phyloP scores from a whole-genome alignment of 37 sponge, comb jelly and placozoan species.

The Spongia lamella region DNA sequence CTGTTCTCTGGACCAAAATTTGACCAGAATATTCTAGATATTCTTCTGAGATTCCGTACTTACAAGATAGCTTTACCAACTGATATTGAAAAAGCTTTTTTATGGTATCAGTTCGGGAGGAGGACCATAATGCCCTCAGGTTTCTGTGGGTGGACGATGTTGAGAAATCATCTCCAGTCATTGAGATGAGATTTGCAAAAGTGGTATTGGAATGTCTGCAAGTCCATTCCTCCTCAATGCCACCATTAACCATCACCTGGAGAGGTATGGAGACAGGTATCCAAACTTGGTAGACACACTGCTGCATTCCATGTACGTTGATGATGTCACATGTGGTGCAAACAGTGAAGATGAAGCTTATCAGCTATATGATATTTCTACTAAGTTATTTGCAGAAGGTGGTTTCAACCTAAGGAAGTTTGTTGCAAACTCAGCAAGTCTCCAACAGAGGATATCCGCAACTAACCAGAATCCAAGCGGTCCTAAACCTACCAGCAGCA shows the following conservation, averaged over 20 bases:
- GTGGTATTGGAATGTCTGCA: slow-evolving; percentile 16
- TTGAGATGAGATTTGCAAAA: slow-evolving; percentile 5
- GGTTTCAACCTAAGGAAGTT: slow-evolving; percentile 35
- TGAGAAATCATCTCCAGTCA: not conserved
- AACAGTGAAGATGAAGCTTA: slow-evolving; percentile 19
- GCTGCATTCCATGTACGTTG: slow-evolving; percentile 16
- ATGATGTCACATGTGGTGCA: slow-evolving; percentile 18
- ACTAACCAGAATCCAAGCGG: no score
- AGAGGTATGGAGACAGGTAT: not conserved
- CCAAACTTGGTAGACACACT: not conserved
- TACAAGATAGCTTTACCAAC: slow-evolving; percentile 1
- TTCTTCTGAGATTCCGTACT: slow-evolving; percentile 13
- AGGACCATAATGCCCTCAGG: slow-evolving; percentile 8
- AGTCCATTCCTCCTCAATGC: slow-evolving; percentile 25
- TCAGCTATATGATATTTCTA: not conserved
- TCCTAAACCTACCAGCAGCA: no score
- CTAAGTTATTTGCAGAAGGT: not conserved
- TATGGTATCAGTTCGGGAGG: slow-evolving; percentile 23
- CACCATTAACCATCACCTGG: slow-evolving; percentile 13
- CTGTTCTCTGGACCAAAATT: slow-evolving; percentile 22
- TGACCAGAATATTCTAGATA: slow-evolving; percentile 19
- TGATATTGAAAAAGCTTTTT: slow-evolving; percentile 32
- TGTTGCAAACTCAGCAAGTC: slow-evolving; percentile 6
- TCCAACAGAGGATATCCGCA: not conserved
- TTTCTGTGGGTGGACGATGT: slow-evolving; percentile 14